These are phyloP conservation scores for Actinernus sp. DNA, from an alignment of 92 coral and sea anemone genomes.

Conservation along the genomic window DNA sequence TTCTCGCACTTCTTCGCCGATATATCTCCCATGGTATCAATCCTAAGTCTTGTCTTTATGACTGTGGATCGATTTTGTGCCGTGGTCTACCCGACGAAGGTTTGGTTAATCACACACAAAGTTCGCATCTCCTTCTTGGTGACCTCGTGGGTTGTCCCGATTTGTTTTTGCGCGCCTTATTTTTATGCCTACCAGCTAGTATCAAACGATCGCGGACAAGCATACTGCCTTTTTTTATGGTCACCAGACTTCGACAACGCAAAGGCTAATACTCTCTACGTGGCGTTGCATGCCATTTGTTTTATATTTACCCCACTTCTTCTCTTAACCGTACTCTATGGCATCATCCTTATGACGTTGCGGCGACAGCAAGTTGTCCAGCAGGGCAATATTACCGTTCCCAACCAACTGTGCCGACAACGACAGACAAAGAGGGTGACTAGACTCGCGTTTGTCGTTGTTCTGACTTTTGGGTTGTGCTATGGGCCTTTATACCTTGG, in stretches of 20 bases:
- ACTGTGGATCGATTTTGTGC: conserved; percentile 24
- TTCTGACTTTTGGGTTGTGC: conserved; percentile 14
- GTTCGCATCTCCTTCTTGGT: not conserved
- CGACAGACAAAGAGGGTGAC: conserved; percentile 15
- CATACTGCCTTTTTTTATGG: conserved; percentile 1
- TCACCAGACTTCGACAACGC: not conserved
- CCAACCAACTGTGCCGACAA: conserved; percentile 11
- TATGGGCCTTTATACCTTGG: conserved; percentile 4
- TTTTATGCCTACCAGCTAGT: conserved; percentile 4
- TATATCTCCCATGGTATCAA: conserved; percentile 15
- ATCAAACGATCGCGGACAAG: not conserved
- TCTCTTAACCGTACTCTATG: not conserved
- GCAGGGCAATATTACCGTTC: not conserved
- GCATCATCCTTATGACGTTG: conserved; percentile 4
- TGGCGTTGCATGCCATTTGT: not conserved
- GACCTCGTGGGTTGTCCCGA: conserved; percentile 5
- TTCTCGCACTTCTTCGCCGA: conserved; percentile 1
- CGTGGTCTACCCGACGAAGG: conserved; percentile 28
- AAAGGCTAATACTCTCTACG: not conserved
- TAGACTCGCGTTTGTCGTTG: conserved; percentile 5
- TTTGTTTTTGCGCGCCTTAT: not conserved
- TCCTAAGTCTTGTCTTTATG: conserved; percentile 20
- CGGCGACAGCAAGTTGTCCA: not conserved
- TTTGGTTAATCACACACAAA: conserved; percentile 1
- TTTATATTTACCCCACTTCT: conserved; percentile 2